These are phyloP conservation scores for Limonius californicus DNA, from an alignment of 1,140 invertebrate species.

Conservation along the genomic window DNA sequence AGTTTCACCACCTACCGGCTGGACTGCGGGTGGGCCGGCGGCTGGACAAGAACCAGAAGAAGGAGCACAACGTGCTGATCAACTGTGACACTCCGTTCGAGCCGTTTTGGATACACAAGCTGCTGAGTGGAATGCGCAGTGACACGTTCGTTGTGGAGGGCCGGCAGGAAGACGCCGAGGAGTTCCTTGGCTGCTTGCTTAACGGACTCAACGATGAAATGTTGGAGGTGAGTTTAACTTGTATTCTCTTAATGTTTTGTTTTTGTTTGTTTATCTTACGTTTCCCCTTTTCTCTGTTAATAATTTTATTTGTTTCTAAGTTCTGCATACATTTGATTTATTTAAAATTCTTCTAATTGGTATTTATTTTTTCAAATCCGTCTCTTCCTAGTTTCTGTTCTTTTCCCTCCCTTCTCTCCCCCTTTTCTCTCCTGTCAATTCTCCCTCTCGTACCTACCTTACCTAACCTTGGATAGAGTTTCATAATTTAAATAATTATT, in stretches of 20 bases:
- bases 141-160: conserved; percentile 71
- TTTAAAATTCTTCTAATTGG: no score
- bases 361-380: no score
- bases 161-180: conserved; percentile 91
- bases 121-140: conserved; percentile 71
- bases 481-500: no score
- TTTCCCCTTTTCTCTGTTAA: no score
- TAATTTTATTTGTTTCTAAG: no score
- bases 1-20: conserved; percentile 62
- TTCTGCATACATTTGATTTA: no score
- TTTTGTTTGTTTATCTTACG: background rate
- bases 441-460: no score
- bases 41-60: conserved; percentile 49
- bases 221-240: conserved; percentile 65
- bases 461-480: no score
- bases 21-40: conserved; percentile 44
- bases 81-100: conserved; percentile 70
- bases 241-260: background rate
- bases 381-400: no score
- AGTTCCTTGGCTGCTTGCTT: conserved; percentile 86
- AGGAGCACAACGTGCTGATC: conserved; percentile 47
- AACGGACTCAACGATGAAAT: conserved; percentile 96
- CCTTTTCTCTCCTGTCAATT: no score
- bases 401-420: no score
- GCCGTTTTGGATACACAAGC: conserved; percentile 75